Percentiles rank a stretch among this genome's conserved stretches.
These are phyloP conservation scores for Lates japonicus DNA, from an alignment of 2,797 vertebrate genomes.

Conservation along the genomic window DNA sequence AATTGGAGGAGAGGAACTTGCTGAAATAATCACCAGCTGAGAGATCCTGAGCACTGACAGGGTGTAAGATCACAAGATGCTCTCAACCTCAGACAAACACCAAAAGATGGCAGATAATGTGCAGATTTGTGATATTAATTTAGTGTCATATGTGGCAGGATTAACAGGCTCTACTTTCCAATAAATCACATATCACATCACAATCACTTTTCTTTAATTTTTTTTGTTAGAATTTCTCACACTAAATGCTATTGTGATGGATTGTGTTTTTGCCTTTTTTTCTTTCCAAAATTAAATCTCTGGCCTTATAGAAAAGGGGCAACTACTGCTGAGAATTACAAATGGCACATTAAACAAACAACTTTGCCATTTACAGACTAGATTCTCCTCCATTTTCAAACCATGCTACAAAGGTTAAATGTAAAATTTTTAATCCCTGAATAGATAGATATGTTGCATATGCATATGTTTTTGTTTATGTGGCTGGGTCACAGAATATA, in stretches of 20 bases:
- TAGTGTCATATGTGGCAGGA: not conserved
- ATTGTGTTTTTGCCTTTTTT: conserved; percentile 1
- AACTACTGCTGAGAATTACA: not conserved
- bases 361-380: too few species aligned
- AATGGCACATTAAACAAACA: too few species aligned
- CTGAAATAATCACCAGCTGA: conserved; percentile 11
- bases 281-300: conserved; percentile 5
- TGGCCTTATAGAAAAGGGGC: not conserved
- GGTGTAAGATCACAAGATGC: not conserved
- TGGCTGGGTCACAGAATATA: too few species aligned
- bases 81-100: not conserved
- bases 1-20: conserved; percentile 12
- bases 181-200: conserved; percentile 22
- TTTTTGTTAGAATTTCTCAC: too few species aligned
- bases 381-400: too few species aligned
- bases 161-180: conserved; percentile 10
- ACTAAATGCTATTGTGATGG: not conserved
- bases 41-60: not conserved
- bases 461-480: not conserved
- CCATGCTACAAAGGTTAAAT: too few species aligned
- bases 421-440: too few species aligned
- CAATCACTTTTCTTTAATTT: too few species aligned
- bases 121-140: conserved; percentile 29
- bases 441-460: not conserved
- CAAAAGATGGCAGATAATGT: conserved; percentile 26